These are phyloP conservation scores for Trididemnum clinides DNA, from an alignment of 23 tunicate genomes.

Conservation along the genomic window DNA sequence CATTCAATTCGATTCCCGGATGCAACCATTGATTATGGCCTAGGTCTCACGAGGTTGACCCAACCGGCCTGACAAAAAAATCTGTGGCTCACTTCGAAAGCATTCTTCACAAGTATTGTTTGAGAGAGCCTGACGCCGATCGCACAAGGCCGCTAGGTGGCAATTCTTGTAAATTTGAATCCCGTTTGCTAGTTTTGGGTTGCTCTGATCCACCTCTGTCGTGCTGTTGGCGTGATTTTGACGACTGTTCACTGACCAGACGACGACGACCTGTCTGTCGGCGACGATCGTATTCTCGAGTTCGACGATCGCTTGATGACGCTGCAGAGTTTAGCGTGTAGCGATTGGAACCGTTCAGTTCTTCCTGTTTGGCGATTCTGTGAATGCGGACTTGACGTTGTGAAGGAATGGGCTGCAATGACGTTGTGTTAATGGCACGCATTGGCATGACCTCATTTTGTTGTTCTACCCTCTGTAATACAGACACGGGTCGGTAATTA, in stretches of 20 bases:
- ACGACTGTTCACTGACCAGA: not conserved
- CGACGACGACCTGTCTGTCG: not conserved
- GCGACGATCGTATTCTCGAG: not conserved
- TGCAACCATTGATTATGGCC: too few relatives aligned
- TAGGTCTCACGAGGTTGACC: too few relatives aligned
- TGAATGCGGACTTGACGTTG: slow-evolving; percentile 5
- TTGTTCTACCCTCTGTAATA: not conserved
- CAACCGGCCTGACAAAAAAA: too few relatives aligned
- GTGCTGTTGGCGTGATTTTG: not conserved
- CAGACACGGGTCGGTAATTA: slow-evolving; percentile 29
- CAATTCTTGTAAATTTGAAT: not conserved
- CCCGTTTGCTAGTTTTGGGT: not conserved
- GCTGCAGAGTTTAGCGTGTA: not conserved
- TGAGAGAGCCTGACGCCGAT: slow-evolving; percentile 16
- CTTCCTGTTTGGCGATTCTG: not conserved
- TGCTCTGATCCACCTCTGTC: not conserved
- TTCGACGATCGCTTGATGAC: not conserved
- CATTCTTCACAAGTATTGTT: slow-evolving; percentile 8
- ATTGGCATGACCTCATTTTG: not conserved
- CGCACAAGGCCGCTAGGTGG: slow-evolving; percentile 13
- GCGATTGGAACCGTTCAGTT: not conserved
- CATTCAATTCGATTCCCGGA: too few relatives aligned
- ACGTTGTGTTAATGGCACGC: not conserved
- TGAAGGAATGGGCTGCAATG: not conserved
- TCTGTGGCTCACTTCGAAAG: not conserved